These are phyloP conservation scores for Lagorchestes hirsutus DNA, from an alignment of 2,797 vertebrate species.

Conservation along the genomic window DNA sequence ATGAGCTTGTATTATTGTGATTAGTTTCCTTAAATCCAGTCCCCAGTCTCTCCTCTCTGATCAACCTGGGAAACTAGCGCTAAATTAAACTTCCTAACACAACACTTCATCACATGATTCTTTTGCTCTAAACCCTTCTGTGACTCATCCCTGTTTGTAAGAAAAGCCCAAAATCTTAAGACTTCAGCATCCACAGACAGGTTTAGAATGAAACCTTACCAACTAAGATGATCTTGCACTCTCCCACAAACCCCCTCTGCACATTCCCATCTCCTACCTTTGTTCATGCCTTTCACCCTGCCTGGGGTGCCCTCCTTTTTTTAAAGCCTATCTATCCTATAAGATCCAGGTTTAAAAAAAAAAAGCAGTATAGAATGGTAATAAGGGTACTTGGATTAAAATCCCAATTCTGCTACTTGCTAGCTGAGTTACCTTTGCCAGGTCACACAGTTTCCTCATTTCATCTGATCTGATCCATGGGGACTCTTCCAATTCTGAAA, in stretches of 20 bases:
- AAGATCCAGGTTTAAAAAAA: neutral
- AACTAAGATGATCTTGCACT: accelerated
- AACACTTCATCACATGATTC: neutral
- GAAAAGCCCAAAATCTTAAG: neutral
- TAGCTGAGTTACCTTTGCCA: neutral
- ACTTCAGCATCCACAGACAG: neutral
- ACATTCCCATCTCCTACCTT: neutral
- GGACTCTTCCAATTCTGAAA: neutral
- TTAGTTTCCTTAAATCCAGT: neutral
- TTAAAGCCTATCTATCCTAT: neutral
- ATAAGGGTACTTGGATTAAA: neutral
- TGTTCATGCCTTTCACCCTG: neutral
- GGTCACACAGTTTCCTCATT: neutral
- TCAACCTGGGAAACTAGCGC: neutral
- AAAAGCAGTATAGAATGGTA: neutral
- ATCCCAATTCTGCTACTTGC: neutral
- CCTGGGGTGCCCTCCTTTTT: neutral
- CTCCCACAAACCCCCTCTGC: too few relatives aligned
- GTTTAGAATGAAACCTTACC: neutral
- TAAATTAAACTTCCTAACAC: neutral
- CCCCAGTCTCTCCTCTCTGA: neutral
- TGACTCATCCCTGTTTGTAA: neutral
- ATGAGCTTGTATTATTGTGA: neutral
- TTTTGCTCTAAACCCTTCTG: neutral
- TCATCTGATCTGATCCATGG: neutral